phyloP scores from a whole-genome alignment of 2,113 vertebrate species.

The Myotis davidii region DNA sequence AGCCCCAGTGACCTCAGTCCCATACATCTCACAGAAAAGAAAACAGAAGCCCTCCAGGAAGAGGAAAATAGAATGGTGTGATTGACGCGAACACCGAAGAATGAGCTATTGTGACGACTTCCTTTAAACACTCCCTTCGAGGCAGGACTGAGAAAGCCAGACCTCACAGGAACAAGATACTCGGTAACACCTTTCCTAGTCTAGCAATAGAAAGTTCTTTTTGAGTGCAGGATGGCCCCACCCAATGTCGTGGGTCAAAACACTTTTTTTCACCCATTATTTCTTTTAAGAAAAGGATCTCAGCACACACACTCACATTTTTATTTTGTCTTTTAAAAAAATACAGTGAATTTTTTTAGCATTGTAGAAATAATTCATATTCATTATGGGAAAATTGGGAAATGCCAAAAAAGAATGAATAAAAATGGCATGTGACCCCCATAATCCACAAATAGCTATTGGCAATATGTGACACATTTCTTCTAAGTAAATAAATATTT shows the following conservation, averaged over 20 bases:
- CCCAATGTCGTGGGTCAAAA: neutral
- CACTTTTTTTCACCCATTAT: neutral
- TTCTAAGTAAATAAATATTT: neutral
- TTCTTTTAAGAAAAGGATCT: neutral
- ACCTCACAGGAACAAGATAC: neutral
- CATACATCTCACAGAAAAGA: neutral
- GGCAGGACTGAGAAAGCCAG: slow-evolving; percentile 50
- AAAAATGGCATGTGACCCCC: neutral
- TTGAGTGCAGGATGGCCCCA: neutral
- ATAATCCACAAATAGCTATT: neutral
- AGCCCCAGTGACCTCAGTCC: slow-evolving; percentile 29
- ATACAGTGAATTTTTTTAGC: neutral
- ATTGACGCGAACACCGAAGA: slow-evolving; percentile 42
- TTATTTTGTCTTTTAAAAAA: slow-evolving; percentile 25
- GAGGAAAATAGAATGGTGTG: neutral
- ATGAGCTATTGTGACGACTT: slow-evolving; percentile 58
- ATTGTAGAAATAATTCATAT: neutral
- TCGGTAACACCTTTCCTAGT: neutral
- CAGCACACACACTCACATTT: neutral
- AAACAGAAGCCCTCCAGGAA: slow-evolving; percentile 43
- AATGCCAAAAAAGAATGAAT: neutral
- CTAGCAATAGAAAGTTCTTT: neutral
- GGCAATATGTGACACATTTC: neutral
- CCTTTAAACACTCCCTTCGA: neutral
- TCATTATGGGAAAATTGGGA: neutral